Base-by-base conservation (phyloP, 2,888 invertebrate genomes). In the Nomada flava region DNA sequence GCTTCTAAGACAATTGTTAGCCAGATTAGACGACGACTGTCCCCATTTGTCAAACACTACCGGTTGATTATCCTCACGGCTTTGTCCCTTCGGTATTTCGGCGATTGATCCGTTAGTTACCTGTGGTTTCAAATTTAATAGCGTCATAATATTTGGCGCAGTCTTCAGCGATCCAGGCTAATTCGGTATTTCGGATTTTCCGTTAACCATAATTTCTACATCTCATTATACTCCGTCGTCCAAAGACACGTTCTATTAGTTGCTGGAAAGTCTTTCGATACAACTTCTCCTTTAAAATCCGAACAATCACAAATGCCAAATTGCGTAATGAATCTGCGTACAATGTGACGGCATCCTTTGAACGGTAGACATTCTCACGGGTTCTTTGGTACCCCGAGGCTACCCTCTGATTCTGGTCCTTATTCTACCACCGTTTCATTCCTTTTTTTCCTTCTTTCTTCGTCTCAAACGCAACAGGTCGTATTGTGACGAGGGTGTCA, bases 291-390 rank as follows among this genome's bases (percentile, higher is more conserved):
- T 36, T 81, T 74, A 68, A 42, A 47, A 50, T 59, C 65, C 42
- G 50, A 11, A 60, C 70, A 72, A 79, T 82, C 81, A 91, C 88
- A 90, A 91, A 91, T 89, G 90, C 91, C 89, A 85, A 86, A 88
- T 92, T 92, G 89, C 91, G 93, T 91, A 92, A 93, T 92, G 89
- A 91, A 88, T 77, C 86, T 71, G 86, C 86, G 89, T 89, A 92
- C 91, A 92, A 91, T 91, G 76, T 84, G 89, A 88, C 92, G 92
- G 92, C 88, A 84, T 60, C 87, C 92, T 93, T 93, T 93, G 92
- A 93, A 86, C 90, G 36, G 5, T 84, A 74, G 76, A 84, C 77
- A 89, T 93, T 93, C 93, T 92, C 92, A 93, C 92, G 92, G 87
- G 52, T 64, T 29, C 55, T 55, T 60, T 44, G 67, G 76, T 80